Base-by-base conservation (phyloP, 2,113 vertebrate species). In the Pelecanoides urinatrix region DNA sequence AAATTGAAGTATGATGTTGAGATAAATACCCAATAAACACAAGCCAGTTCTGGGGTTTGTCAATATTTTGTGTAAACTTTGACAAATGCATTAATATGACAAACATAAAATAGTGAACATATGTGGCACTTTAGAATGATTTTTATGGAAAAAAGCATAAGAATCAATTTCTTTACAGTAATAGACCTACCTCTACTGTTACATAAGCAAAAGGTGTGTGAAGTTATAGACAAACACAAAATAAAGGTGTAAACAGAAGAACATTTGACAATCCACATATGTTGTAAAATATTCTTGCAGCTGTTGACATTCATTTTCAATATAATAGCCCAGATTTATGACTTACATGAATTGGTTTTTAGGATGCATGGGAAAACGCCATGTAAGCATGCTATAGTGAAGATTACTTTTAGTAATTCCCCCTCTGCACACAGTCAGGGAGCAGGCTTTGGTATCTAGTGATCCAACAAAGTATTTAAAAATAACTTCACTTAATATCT, bases 1-100 rank as follows among this genome's bases (percentile, higher is more conserved):
- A 92, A 75, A 45, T 17, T 65, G 19, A 76, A 91, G 49, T 75
- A 49, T 73, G 53, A 30, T 89, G 70, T 50, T 89, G 56, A 86
- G 86, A 89, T 91, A 86, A 91, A 76, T 82, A 85, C 44, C 42
- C n/a, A n/a, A 61, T 84, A 75, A 92, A 36, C 50, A 70, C 40
- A 73, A 56, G 18, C 30, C 58, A 50, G 30, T 91, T 95, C 79
- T 91, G 80, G 44, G 16, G 13, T 95, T 97, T 94, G 50, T 91
- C 91, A 92, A 3, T 81, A 42, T 92, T 89, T 92, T 68, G 6
- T 91, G 61, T 91, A 49, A 78, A 78, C 40, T 77, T 92, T 56
- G 47, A 84, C 34, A 95, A 91, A 53, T 29, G 11, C 19, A 29
- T 84, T 62, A 80, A 32, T 80, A 55, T 10, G 19, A 47, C 36